Base-by-base conservation (phyloP, 2,113 vertebrate species). In the Myocastor coypus region DNA sequence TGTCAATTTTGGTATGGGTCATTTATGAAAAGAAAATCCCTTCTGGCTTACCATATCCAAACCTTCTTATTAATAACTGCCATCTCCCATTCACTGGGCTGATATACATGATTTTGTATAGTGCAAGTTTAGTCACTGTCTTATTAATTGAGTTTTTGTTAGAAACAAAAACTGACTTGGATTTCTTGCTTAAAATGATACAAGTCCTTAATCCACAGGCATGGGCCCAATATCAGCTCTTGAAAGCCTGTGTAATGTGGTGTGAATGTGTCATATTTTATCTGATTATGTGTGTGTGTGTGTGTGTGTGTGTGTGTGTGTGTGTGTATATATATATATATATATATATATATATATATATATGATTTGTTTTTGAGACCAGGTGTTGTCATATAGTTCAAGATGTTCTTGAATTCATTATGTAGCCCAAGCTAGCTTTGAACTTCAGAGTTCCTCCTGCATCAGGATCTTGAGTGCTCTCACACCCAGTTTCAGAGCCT, bases 141-240 rank as follows among this genome's bases (percentile, higher is more conserved):
- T 89, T 85, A 66, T 78, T 57, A 89, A 89, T 46, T 92, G 59
- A 28, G 5, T 40, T 95, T n/a, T n/a, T n/a, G n/a, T n/a, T n/a
- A n/a, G n/a, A n/a, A n/a, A n/a, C n/a, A n/a, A n/a, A n/a, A n/a
- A n/a, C n/a, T n/a, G n/a, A n/a, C n/a, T n/a, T 89, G 59, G 52
- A 89, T 94, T 86, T 86, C 59, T 91, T 94, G 55, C 34, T 64
- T 86, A 69, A 22, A 71, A 7, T 63, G 4, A 32, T 86, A 57
- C 6, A 89, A 26, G 71, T 89, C 10, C 28, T 83, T 87, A 73
- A 57, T 28, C 24, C 75, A 30, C 26, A 83, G 40, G 28, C 22
- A 42, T 14, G 13, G 81, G 66, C 86, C 46, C 83, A 57, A 71
- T 78, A 71, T 93, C 68, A 87, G 61, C 63, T 87, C 59, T 82